Evolutionary conservation across 2,113 vertebrate species (phyloP), one percentile per base, ranked within the genome.

Genomic region (Felis chaus): DNA sequence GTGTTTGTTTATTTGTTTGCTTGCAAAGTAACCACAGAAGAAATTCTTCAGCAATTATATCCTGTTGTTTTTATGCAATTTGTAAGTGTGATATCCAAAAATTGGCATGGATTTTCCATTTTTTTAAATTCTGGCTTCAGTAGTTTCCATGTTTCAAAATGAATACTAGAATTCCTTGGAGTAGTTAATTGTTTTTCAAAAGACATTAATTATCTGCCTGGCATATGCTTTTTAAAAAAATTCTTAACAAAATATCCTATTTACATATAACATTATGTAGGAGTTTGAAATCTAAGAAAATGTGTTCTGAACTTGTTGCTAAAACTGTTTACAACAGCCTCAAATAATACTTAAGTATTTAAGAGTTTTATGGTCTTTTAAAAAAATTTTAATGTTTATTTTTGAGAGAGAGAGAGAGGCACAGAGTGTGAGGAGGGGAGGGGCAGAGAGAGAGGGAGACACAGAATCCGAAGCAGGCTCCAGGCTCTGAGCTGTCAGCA

Each of bases 161-260:
- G 61, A 97, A 69, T 87, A 19, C 69, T 90, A 41, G 88, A 97
- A 91, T 88, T 65, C 88, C 66, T 96, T 29, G 5, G 91, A 91
- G 55, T 0, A 87, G 69, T 92, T 91, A 71, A 97, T 94, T 80
- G 31, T 89, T 96, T 96, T 94, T 97, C 57, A 95, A 91, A 96
- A 94, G 80, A 18, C 84, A 94, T 97, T 87, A 95, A 95, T 96
- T 97, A 96, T 88, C 39, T 82, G 57, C 57, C 31, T 39, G 84
- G 74, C 92, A 96, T 76, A 86, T 55, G 68, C 10, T 57, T 94
- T 86, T 61, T 16, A 41, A 45, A 45, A 45, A 45, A 86, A 89
- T 93, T 96, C 78, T 95, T 95, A 95, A 85, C 81, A 97, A 95
- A 95, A 81, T 90, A 87, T 88, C 11, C 9, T 92, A 88, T 80